Base-by-base conservation (phyloP, 2,888 invertebrate genomes). In the Apomyelois bistriatella region DNA sequence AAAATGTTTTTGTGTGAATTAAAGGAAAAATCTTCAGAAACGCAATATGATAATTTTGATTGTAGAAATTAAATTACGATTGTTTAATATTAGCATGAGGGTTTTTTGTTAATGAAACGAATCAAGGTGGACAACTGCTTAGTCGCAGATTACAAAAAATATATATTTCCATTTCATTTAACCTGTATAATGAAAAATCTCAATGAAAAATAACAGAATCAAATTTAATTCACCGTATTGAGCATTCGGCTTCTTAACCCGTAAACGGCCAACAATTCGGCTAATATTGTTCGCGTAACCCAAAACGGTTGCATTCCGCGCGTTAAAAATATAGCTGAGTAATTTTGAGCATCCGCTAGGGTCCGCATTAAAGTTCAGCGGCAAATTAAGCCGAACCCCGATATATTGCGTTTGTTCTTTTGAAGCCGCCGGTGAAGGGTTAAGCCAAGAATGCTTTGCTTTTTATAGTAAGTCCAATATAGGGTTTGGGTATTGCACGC, bases 371-470 rank as follows among this genome's bases (percentile, higher is more conserved):
- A 83, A 85, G 84, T 85, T 85, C 77, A 79, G 82, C 76, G 70
- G 78, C 85, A 87, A 89, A 89, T 90, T 85, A 87, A 85, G 87
- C 87, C 81, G 74, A 77, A 72, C 83, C 87, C 82, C 86, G 76
- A 88, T 88, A 89, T 89, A 89, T 89, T 89, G 88, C 87, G 86
- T 89, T 89, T 89, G 89, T 89, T 89, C 89, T 89, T 89, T 89
- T 89, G 88, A 89, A 81, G 87, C 85, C 76, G 74, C 68, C 79
- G 75, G 76, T 84, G 82, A 91, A 91, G 90, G 90, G 91, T 91
- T 91, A 84, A 85, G 85, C 85, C 87, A 90, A 91, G 90, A 90
- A 90, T 90, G 89, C 90, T 86, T 87, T 85, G 87, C 83, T 90
- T 90, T 90, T 90, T 90, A 86, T 81, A 82, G 76, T 70, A 76